These are phyloP conservation scores for Diplazon laetatorius DNA, from an alignment of 2,888 invertebrate genomes.

Conservation along the genomic window DNA sequence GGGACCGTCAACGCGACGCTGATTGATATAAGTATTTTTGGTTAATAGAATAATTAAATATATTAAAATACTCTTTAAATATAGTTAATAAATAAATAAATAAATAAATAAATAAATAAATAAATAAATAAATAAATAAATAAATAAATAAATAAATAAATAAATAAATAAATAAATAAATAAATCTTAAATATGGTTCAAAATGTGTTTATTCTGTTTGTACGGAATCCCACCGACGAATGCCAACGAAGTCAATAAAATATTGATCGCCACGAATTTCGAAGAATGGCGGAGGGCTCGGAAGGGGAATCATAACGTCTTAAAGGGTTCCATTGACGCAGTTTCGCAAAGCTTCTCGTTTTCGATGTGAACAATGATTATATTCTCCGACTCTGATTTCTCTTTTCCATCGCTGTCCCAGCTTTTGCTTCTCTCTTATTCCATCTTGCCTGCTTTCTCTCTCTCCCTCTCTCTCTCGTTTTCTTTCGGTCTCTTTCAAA, in stretches of 20 bases:
- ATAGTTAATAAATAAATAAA: too few species aligned
- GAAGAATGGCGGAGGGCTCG: conserved; percentile 31
- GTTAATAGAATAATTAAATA: too few species aligned
- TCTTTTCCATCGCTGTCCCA: neutral
- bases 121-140: too few species aligned
- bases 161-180: too few species aligned
- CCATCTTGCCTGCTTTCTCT: neutral
- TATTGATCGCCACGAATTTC: conserved; percentile 47
- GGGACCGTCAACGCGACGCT: too few species aligned
- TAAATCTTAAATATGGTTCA: too few species aligned
- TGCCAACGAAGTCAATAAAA: conserved; percentile 31
- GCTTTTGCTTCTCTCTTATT: neutral
- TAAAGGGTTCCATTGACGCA: conserved; percentile 19
- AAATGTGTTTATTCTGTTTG: conserved; percentile 43
- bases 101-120: too few species aligned
- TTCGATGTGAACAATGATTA: conserved; percentile 38
- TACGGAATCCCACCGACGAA: conserved; percentile 9
- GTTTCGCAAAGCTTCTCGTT: conserved; percentile 4
- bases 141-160: too few species aligned
- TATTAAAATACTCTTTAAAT: too few species aligned
- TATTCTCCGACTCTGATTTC: conserved; percentile 28
- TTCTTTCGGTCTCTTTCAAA: conserved; percentile 12
- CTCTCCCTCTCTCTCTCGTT: conserved; percentile 15
- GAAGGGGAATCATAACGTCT: conserved; percentile 16
- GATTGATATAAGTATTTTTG: too few species aligned